A percentile compares a stretch with the other conserved stretches of the same genome.
Evolutionary conservation across 2,888 invertebrate species (phyloP).

Genomic region (Aphidoletes aphidimyza): DNA sequence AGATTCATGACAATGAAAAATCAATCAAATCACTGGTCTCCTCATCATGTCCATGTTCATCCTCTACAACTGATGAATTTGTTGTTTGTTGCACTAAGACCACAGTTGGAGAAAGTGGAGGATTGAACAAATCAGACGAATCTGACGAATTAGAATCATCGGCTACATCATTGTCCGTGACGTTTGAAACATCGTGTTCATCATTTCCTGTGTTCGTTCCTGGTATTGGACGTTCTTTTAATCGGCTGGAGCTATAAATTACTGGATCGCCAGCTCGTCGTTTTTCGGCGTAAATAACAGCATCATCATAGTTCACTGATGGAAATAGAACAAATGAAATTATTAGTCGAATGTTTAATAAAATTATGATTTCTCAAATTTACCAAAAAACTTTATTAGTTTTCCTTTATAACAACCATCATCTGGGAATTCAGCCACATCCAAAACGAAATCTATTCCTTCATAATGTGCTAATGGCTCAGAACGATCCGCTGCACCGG

Average conservation of each 20-base stretch:
- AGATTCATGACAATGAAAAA: too few relatives aligned
- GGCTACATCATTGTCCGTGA: neutral
- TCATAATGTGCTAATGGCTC: neutral
- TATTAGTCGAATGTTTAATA: too few relatives aligned
- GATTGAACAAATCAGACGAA: too few relatives aligned
- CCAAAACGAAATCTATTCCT: neutral
- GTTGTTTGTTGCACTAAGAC: too few relatives aligned
- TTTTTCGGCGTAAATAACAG: neutral
- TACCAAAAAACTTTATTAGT: neutral
- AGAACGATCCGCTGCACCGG: neutral
- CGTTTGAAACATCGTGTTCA: neutral
- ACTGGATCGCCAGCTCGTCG: neutral
- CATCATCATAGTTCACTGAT: neutral
- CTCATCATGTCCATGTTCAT: too few relatives aligned
- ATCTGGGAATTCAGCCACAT: neutral
- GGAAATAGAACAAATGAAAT: too few relatives aligned
- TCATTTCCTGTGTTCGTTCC: neutral
- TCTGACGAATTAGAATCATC: neutral
- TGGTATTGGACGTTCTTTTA: neutral
- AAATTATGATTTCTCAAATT: neutral
- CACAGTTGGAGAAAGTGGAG: too few relatives aligned
- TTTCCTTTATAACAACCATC: neutral
- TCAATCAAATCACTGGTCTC: too few relatives aligned
- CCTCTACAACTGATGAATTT: too few relatives aligned
- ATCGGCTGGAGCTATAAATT: neutral